Base-by-base conservation (phyloP, 2,113 vertebrate species). In the Trochalopteron elliotii region DNA sequence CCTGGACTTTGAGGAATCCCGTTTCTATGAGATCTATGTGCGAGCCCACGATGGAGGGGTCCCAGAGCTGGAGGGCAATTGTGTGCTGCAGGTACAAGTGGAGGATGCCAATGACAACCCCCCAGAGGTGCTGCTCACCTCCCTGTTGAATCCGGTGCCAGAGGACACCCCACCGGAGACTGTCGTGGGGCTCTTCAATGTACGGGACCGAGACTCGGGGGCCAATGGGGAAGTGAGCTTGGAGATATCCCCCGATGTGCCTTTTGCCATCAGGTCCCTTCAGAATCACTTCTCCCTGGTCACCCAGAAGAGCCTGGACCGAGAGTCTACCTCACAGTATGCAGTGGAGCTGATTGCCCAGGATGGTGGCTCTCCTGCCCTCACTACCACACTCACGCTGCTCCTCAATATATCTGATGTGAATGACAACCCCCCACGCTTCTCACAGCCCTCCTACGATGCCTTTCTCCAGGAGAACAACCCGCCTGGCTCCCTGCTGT, bases 241-340 rank as follows among this genome's bases (percentile, higher is more conserved):
- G 77, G 94, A 94, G 20, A 95, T 99, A 28, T 87, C 96, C 24
- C 97, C 98, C 1, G 64, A 93, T 1, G 96, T 98, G 50, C 99
- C 99, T 11, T 99, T 99, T 95, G 96, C 90, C 70, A 95, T 98
- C 97, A 99, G 98, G 87, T 98, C 99, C 2, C 98, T 98, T 87
- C 98, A 99, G 74, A 99, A 99, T 87, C 99, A 99, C 93, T 99
- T 99, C 64, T 98, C 98, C 5, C 92, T 99, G 69, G 96, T 99
- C 31, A 99, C 98, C 4, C 94, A 64, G 60, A 97, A 96, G 22
- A 71, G 81, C 52, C 95, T 99, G 95, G 98, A 99, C 81, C 83
- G 98, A 30, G 99, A 99, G 88, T 84, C 70, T 5, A 90, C 53
- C 19, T 94, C 98, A 8, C 93, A 97, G 25, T 99, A 98, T 5